Evolutionary conservation across 2,113 vertebrate species (phyloP).

Genomic region (Deroptyus accipitrinus): DNA sequence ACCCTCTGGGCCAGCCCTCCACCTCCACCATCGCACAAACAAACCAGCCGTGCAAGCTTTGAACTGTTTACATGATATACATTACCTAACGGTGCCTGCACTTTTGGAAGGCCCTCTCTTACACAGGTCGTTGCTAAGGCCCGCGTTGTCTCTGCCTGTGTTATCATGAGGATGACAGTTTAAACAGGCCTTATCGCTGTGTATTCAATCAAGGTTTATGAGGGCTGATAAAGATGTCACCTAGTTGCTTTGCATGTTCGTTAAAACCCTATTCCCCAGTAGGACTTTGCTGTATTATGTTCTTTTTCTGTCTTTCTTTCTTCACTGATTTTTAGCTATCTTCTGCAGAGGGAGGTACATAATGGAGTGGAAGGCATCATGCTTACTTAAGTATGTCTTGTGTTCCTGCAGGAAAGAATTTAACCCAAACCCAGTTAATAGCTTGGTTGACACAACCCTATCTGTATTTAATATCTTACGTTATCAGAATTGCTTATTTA

Average conservation of each 20-base stretch:
- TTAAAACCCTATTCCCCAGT: slow-evolving; percentile 74
- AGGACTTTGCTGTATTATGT: slow-evolving; percentile 36
- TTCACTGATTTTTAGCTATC: background rate
- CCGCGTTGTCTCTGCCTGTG: slow-evolving; percentile 65
- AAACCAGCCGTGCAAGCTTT: background rate
- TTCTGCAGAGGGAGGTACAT: background rate
- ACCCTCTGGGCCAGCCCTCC: background rate
- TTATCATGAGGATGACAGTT: slow-evolving; percentile 94
- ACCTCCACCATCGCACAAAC: background rate
- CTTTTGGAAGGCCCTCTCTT: slow-evolving; percentile 40
- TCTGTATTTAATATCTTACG: slow-evolving; percentile 79
- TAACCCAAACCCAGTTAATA: background rate
- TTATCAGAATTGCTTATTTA: slow-evolving; percentile 88
- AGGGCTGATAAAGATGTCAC: slow-evolving; percentile 94
- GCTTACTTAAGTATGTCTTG: background rate
- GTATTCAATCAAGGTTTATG: slow-evolving; percentile 98
- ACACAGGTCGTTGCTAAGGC: slow-evolving; percentile 62
- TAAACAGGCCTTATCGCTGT: slow-evolving; percentile 98
- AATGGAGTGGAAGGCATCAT: background rate
- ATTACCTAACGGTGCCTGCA: background rate
- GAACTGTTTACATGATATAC: background rate
- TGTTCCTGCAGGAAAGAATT: background rate
- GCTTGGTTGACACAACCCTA: background rate
- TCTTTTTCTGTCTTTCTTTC: background rate
- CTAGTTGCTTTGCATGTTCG: slow-evolving; percentile 77